Evolutionary conservation across 2,888 invertebrate genomes (phyloP).

Genomic region (Catocala sponsa): DNA sequence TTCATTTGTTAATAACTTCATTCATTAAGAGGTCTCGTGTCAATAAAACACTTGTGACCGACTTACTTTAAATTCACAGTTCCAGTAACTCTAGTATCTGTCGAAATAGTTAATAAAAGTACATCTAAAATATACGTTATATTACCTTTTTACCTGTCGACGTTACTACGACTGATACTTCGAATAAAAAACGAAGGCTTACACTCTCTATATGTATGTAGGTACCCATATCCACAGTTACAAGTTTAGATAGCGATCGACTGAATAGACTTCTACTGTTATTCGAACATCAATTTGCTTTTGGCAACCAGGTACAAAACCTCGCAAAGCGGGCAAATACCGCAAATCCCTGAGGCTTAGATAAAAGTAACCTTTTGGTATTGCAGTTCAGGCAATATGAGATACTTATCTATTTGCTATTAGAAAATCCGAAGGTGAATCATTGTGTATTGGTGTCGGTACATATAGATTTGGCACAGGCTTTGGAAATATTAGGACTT

Average conservation of each 20-base stretch:
- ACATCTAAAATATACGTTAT: too few species aligned
- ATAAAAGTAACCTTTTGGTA: conserved; percentile 50
- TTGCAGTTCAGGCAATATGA: conserved; percentile 50
- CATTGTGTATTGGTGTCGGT: conserved; percentile 17
- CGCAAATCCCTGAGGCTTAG: conserved; percentile 49
- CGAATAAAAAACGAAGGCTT: conserved; percentile 2
- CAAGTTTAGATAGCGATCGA: conserved; percentile 37
- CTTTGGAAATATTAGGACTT: neutral
- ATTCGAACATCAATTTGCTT: conserved; percentile 55
- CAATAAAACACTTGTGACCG: too few species aligned
- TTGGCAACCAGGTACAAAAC: conserved; percentile 49
- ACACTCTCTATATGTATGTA: conserved; percentile 8
- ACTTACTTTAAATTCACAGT: too few species aligned
- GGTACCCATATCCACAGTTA: conserved; percentile 6
- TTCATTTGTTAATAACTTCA: too few species aligned
- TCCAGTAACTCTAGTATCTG: too few species aligned
- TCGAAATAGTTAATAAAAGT: too few species aligned
- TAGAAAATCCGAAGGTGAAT: conserved; percentile 25
- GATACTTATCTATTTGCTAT: conserved; percentile 46
- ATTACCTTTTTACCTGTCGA: too few species aligned
- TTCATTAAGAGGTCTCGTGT: too few species aligned
- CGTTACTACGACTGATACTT: too few species aligned
- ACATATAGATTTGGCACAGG: conserved; percentile 1
- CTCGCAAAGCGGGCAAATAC: conserved; percentile 47
- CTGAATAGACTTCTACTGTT: conserved; percentile 38